A percentile compares a stretch with the other conserved stretches of the same genome.
Conservation (phyloP, 2,797 vertebrate species). For the Prionace glauca region DNA sequence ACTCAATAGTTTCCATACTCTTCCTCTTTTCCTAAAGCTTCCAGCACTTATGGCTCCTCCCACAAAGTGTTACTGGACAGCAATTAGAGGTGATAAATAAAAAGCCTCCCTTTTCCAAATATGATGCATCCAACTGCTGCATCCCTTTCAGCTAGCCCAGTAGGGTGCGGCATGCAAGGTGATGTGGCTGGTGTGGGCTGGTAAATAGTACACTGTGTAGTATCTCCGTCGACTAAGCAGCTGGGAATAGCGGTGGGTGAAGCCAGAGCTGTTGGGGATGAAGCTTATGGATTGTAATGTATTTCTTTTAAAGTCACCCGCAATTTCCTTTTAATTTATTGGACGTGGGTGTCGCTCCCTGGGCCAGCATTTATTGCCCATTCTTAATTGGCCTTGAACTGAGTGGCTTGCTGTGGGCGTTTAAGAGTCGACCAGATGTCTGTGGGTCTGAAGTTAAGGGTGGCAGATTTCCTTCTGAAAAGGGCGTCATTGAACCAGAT, state of each 20-base stretch:
- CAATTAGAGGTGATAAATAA: background rate
- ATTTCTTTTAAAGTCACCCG: too few species aligned
- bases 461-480: too few species aligned
- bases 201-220: background rate
- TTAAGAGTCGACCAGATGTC: too few species aligned
- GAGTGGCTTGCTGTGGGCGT: too few species aligned
- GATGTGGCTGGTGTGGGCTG: background rate
- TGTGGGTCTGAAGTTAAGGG: too few species aligned
- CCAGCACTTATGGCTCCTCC: background rate
- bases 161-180: background rate
- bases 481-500: too few species aligned
- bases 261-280: background rate
- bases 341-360: too few species aligned
- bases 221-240: background rate
- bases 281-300: background rate
- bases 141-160: background rate
- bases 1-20: background rate
- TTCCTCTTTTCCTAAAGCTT: background rate
- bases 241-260: background rate
- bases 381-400: too few species aligned
- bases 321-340: too few species aligned
- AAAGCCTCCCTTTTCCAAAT: background rate
- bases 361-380: too few species aligned
- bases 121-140: background rate
- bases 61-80: background rate